phyloP scores from a whole-genome alignment of 2,888 invertebrate species.

The Choristoneura rosaceana region DNA sequence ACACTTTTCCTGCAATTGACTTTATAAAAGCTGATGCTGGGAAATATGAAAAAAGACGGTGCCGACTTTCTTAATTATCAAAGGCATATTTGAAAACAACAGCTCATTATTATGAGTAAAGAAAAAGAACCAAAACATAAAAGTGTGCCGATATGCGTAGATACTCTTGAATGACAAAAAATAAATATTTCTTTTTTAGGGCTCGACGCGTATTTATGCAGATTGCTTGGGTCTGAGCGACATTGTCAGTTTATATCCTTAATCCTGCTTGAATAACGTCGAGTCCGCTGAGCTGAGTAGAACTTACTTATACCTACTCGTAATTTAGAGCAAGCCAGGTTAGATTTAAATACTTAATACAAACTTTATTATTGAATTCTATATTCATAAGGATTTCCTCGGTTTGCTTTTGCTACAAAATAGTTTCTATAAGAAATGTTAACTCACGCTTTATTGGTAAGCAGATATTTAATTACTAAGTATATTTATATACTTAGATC shows the following conservation, averaged over 20 bases:
- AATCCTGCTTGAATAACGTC: slow-evolving; percentile 14
- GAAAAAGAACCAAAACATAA: slow-evolving; percentile 20
- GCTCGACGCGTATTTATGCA: slow-evolving; percentile 26
- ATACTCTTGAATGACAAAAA: slow-evolving; percentile 24
- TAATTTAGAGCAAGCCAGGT: background rate
- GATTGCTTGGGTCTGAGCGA: slow-evolving; percentile 13
- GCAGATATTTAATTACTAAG: background rate
- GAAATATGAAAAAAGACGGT: slow-evolving; percentile 4
- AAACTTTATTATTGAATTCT: too few species aligned
- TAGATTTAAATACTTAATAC: background rate
- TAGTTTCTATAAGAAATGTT: background rate
- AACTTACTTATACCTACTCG: background rate
- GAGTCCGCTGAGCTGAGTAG: background rate
- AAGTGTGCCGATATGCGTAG: slow-evolving; percentile 10
- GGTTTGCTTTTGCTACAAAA: background rate
- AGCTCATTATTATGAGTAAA: slow-evolving; percentile 31
- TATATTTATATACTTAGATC: background rate
- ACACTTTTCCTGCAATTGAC: slow-evolving; percentile 20
- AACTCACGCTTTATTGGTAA: background rate
- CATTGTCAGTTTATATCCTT: slow-evolving; percentile 11
- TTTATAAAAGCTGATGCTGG: slow-evolving; percentile 12
- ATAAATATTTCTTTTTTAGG: slow-evolving; percentile 26
- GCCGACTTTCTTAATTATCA: slow-evolving; percentile 30
- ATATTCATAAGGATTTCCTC: background rate
- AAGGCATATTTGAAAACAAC: slow-evolving; percentile 33